These are phyloP conservation scores for Eupithecia dodoneata DNA, from an alignment of 2,888 invertebrate species.

Conservation along the genomic window DNA sequence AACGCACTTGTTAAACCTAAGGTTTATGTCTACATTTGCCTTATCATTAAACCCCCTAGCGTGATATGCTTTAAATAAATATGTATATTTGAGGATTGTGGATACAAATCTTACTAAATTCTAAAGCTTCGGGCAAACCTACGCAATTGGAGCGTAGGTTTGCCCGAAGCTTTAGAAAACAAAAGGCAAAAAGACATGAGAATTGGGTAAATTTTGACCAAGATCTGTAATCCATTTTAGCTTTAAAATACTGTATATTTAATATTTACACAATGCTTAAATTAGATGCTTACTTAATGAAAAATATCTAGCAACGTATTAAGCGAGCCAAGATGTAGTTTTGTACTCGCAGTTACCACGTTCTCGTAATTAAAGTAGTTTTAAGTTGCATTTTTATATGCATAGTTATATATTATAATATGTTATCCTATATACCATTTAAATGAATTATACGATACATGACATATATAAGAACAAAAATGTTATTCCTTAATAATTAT, in stretches of 20 bases:
- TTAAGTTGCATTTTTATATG: background rate
- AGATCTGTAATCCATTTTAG: background rate
- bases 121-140: too few species aligned
- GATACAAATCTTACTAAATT: too few species aligned
- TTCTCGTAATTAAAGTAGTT: conserved; percentile 3
- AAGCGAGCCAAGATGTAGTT: background rate
- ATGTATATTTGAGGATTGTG: too few species aligned
- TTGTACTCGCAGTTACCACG: background rate
- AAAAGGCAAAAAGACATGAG: background rate
- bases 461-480: background rate
- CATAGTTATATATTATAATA: too few species aligned
- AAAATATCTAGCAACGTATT: background rate
- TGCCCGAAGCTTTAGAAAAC: too few species aligned
- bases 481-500: background rate
- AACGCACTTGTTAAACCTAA: too few species aligned
- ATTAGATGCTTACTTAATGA: background rate
- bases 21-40: too few species aligned
- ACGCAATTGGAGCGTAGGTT: too few species aligned
- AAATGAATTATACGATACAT: background rate
- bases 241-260: background rate
- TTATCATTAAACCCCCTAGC: too few species aligned
- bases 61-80: too few species aligned
- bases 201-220: background rate
- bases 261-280: background rate
- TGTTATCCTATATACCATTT: background rate